Evolutionary conservation across 2,888 invertebrate species (phyloP).

Genomic region (Sympetrum striolatum): DNA sequence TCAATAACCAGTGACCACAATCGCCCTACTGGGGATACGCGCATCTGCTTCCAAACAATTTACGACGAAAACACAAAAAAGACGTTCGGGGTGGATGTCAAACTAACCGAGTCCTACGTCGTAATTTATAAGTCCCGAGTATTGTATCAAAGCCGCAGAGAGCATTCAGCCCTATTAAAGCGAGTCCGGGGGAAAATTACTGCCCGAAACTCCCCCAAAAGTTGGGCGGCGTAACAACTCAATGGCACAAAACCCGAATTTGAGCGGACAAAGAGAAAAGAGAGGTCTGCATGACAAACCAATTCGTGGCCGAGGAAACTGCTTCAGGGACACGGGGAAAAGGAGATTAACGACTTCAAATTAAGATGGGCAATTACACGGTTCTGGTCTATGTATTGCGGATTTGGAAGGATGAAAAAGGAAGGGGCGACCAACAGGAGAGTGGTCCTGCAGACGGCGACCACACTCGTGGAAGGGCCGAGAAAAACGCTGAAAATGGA

Average conservation of each 20-base stretch:
- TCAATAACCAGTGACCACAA: too few relatives aligned
- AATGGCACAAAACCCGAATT: neutral
- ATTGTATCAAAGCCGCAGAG: too few relatives aligned
- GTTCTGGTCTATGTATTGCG: neutral
- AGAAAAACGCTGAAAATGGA: neutral
- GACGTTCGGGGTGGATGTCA: too few relatives aligned
- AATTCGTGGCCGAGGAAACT: neutral
- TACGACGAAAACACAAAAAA: too few relatives aligned
- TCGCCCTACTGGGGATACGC: too few relatives aligned
- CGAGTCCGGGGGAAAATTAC: too few relatives aligned
- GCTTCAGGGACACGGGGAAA: neutral
- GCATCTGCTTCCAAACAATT: too few relatives aligned
- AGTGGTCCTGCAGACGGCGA: neutral
- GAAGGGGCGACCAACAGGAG: neutral
- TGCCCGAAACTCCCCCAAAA: too few relatives aligned
- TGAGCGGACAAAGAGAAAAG: neutral
- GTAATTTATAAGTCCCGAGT: too few relatives aligned
- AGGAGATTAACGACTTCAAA: constrained; percentile 23
- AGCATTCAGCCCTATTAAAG: too few relatives aligned
- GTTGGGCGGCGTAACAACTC: neutral
- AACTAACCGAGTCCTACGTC: too few relatives aligned
- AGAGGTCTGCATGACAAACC: neutral
- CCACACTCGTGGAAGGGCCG: neutral
- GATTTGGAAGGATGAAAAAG: neutral
- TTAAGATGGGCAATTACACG: constrained; percentile 25